Base-by-base conservation (phyloP, 2,113 vertebrate genomes). In the Trogon melanurus region DNA sequence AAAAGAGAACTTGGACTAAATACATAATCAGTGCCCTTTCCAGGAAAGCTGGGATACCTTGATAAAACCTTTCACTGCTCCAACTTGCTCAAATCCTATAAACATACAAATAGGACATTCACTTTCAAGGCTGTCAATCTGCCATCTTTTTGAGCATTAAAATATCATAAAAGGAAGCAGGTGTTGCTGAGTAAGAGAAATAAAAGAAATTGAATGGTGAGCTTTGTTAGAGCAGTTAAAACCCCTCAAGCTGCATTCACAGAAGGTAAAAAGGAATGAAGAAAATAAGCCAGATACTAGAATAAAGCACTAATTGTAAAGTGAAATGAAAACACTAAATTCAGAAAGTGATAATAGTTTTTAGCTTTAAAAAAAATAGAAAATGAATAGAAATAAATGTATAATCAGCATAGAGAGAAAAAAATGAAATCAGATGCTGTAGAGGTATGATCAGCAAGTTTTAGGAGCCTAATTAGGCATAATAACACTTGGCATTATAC, bases 301-400 rank as follows among this genome's bases (percentile, higher is more conserved):
- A 91, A 97, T 82, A 92, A 87, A 92, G 16, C 41, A 86, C 70
- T 91, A 90, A 86, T 74, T 86, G 17, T 75, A 58, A 96, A 81
- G 38, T 50, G 69, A 94, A 86, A 92, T 69, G 48, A 81, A 79
- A 89, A 67, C 30, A 75, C 41, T 86, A 79, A 88, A 86, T 86
- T 81, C 41, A 95, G 61, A 79, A 64, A 34, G 75, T 91, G 5
- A 75, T 93, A 88, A 90, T 50, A 86, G 25, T n/a, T 92, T 91
- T 87, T 72, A 91, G 29, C 16, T 80, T 83, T 18, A 58, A 93
- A 82, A 36, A 86, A 92, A 89, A 70, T 10, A 38, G 25, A 67
- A 95, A 93, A 78, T 74, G 11, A 88, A 81, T 88, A 88, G 34
- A 89, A 94, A 91, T 96, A 91, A 88, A 92, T 79, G 21, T 86